phyloP scores from a whole-genome alignment of 1,140 invertebrate species.

The Camponotus pennsylvanicus region DNA sequence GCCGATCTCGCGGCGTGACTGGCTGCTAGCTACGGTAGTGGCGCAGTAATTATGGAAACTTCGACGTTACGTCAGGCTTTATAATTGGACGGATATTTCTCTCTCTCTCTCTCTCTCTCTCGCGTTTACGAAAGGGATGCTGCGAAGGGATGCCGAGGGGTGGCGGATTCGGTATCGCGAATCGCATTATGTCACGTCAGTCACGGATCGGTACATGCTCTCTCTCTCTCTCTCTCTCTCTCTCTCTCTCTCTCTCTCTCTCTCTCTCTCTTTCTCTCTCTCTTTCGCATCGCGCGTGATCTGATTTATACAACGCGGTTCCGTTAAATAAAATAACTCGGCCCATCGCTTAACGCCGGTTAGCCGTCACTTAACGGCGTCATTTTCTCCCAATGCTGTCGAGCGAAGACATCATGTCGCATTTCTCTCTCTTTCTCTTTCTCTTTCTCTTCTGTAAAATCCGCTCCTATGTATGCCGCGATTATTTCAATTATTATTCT shows the following conservation, averaged over 20 bases:
- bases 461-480: neutral
- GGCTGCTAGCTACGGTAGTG: slow-evolving; percentile 72
- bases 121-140: slow-evolving; percentile 45
- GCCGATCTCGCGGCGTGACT: slow-evolving; percentile 71
- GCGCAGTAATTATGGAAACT: slow-evolving; percentile 77
- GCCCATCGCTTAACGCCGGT: slow-evolving; percentile 31
- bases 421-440: neutral
- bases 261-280: slow-evolving; percentile 29
- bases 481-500: slow-evolving; percentile 43
- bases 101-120: neutral
- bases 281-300: slow-evolving; percentile 19
- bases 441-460: neutral
- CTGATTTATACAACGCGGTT: slow-evolving; percentile 58
- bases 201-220: slow-evolving; percentile 60
- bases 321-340: slow-evolving; percentile 65
- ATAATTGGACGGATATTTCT: slow-evolving; percentile 63
- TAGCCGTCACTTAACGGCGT: slow-evolving; percentile 47
- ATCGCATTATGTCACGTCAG: slow-evolving; percentile 77
- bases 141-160: slow-evolving; percentile 29
- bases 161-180: slow-evolving; percentile 46
- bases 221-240: slow-evolving; percentile 18
- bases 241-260: slow-evolving; percentile 15
- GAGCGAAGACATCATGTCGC: slow-evolving; percentile 21
- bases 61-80: slow-evolving; percentile 75
- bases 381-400: slow-evolving; percentile 49